Percentiles rank a stretch among this genome's conserved stretches.
phyloP scores from a whole-genome alignment of 2,797 vertebrate genomes.

The Triplophysa bombifrons region DNA sequence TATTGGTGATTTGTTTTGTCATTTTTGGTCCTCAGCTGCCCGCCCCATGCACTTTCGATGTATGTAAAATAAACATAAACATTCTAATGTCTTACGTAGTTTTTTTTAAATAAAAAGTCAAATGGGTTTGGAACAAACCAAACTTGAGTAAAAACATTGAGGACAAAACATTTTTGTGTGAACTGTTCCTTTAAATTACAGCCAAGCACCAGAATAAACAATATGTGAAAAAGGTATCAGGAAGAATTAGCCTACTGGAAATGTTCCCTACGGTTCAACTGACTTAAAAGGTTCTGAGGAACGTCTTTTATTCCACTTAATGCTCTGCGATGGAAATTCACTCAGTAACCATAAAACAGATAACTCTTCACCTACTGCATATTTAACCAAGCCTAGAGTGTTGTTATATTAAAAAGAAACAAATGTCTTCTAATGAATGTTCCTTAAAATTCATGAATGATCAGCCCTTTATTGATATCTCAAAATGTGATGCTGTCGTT shows the following conservation, averaged over 20 bases:
- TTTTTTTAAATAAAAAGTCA: background rate
- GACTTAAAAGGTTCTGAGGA: conserved; percentile 21
- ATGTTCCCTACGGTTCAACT: conserved; percentile 3
- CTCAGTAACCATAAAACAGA: conserved; percentile 25
- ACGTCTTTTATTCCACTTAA: conserved; percentile 18
- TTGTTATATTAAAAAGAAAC: conserved; percentile 18
- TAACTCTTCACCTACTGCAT: conserved; percentile 41
- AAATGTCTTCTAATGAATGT: conserved; percentile 14
- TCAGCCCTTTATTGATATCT: conserved; percentile 29
- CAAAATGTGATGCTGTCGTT: conserved; percentile 23
- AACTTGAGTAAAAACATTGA: background rate
- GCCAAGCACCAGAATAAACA: background rate
- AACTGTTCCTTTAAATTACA: conserved; percentile 8
- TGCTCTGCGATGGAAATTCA: conserved; percentile 8
- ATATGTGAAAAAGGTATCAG: conserved; percentile 19
- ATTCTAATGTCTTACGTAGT: background rate
- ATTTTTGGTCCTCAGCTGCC: background rate
- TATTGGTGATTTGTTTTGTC: background rate
- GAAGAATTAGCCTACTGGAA: conserved; percentile 31
- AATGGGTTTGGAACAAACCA: background rate
- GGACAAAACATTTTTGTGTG: background rate
- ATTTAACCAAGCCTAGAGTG: conserved; percentile 47
- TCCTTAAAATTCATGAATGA: conserved; percentile 6
- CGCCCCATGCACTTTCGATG: background rate
- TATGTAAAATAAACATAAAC: background rate